Evolutionary conservation across 30 jellyfish, hydroid and myxozoan species (phyloP).

Genomic region (Hydractinia echinata): DNA sequence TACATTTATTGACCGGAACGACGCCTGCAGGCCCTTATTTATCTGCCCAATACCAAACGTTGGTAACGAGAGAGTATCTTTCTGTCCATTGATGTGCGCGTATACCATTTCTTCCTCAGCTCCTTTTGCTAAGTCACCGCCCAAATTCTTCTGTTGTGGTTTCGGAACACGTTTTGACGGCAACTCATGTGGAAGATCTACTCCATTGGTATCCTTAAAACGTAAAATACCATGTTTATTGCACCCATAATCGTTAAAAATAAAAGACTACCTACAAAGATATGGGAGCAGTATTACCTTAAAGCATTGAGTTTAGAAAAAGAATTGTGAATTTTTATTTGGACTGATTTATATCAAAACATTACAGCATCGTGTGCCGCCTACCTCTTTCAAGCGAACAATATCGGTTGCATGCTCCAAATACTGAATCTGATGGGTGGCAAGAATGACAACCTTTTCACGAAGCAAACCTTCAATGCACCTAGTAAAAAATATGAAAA

Average conservation of each 20-base stretch:
- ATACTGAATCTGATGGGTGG: constrained; percentile 66
- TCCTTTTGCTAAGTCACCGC: constrained; percentile 6
- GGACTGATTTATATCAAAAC: too few species aligned
- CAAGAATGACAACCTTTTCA: constrained; percentile 42
- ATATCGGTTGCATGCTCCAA: constrained; percentile 47
- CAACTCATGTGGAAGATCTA: constrained; percentile 1
- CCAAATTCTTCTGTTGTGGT: not conserved
- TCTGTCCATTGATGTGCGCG: not conserved
- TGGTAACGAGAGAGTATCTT: too few species aligned
- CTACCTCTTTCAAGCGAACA: constrained; percentile 54
- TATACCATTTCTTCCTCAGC: constrained; percentile 4
- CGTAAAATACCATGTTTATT: not conserved
- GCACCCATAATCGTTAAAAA: too few species aligned
- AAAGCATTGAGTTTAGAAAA: too few species aligned
- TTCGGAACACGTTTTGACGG: not conserved
- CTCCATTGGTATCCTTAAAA: not conserved
- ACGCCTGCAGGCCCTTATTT: too few species aligned
- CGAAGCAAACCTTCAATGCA: constrained; percentile 57
- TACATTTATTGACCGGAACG: too few species aligned
- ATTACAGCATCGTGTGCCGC: too few species aligned
- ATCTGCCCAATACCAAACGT: too few species aligned
- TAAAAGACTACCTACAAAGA: too few species aligned
- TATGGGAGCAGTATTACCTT: too few species aligned
- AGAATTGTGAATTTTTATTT: too few species aligned
- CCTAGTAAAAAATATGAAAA: constrained; percentile 26